Evolutionary conservation across 2,888 invertebrate genomes (phyloP), one percentile per base, ranked within the genome.

Genomic region (Parapristionchus giblindavisi): DNA sequence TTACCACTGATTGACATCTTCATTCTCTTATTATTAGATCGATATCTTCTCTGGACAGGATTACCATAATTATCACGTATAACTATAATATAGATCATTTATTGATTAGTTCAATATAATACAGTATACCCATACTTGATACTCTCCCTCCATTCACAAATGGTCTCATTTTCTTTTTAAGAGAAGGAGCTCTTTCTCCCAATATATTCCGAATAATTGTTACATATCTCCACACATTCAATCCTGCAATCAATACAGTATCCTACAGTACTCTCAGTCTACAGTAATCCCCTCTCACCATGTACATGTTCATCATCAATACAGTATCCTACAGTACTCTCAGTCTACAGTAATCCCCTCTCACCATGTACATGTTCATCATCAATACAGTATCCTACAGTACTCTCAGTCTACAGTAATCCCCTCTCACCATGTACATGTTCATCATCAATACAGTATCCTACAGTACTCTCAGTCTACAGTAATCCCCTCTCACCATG

Each of bases 61-160:
- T 34, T 14, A 36, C 60, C 60, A 6, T 60, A 21, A 11, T n/a
- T 60, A 8, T 60, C 34, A 8, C 34, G 36, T 6, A 60, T 36
- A 8, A 60, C 60, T 60, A n/a, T n/a, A 60, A 34, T 60, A 34
- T 56, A 56, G 24, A n/a, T n/a, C n/a, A n/a, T n/a, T n/a, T n/a
- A n/a, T n/a, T n/a, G n/a, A n/a, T 3, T 2, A 17, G 2, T 24
- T 3, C 54, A n/a, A 56, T 14, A 2, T 27, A 1, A 5, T 56
- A n/a, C 56, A 56, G 21, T 24, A 1, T 27, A 24, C 24, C 14
- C 21, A 6, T 14, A 60, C 60, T 2, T 21, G 21, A 60, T 34
- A 36, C 60, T 32, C 60, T 11, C n/a, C 60, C 60, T 36, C 60
- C 60, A 6, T 34, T 60, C 34, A 60, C 60, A 34, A n/a, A 36